A percentile compares a stretch with the other conserved stretches of the same genome.
Conservation (phyloP, 2,113 vertebrate species). For the Brienomyrus longianalis region DNA sequence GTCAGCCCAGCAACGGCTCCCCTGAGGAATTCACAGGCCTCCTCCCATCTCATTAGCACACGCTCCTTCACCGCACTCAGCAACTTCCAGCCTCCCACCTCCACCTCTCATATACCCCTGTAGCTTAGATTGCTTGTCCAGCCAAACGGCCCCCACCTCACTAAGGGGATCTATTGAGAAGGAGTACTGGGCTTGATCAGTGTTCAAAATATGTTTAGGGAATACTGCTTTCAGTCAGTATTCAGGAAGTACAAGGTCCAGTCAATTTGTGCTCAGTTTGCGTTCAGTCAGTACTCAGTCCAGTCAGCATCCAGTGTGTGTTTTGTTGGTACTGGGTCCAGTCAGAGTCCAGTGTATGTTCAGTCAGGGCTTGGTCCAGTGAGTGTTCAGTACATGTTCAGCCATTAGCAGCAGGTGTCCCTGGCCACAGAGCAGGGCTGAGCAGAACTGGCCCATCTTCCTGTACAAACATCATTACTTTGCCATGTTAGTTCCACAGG, state of each 20-base stretch:
- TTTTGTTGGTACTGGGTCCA: neutral
- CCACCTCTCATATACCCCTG: neutral
- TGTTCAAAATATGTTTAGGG: neutral
- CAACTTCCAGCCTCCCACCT: neutral
- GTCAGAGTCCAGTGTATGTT: neutral
- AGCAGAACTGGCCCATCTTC: neutral
- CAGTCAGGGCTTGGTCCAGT: neutral
- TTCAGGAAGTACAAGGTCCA: neutral
- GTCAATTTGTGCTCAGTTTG: neutral
- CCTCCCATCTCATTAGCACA: neutral
- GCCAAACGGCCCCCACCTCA: neutral
- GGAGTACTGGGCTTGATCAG: neutral
- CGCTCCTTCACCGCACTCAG: neutral
- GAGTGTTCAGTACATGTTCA: neutral
- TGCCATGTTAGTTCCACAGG: neutral
- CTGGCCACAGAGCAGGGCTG: neutral
- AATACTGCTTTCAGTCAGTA: neutral
- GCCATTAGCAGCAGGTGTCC: neutral
- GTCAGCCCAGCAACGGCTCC: conserved; percentile 46
- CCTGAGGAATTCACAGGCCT: neutral
- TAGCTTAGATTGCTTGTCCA: neutral
- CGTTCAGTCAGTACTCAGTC: neutral
- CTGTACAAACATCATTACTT: conserved; percentile 5
- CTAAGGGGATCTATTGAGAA: neutral
- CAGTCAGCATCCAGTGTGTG: neutral